Evolutionary conservation across 37 sponge, comb jelly and placozoan species (phyloP), one percentile per base, ranked within the genome.

Genomic region (Halichondria panicea): DNA sequence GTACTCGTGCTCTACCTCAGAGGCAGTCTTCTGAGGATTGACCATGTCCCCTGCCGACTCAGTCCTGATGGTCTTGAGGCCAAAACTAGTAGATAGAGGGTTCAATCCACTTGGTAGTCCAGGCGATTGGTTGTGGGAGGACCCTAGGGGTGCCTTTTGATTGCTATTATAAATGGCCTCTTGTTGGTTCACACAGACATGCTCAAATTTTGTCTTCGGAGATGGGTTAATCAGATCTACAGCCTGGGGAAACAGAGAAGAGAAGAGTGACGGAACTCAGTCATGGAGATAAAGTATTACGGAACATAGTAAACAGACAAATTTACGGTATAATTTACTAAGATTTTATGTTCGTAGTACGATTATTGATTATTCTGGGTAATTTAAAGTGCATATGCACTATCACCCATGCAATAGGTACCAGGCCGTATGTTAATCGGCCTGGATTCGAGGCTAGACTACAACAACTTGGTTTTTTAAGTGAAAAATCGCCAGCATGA

Each of bases 121-220:
- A 2, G 68, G 56, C 1, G 72, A 37, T 58, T 89, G 90, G 68
- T 86, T 84, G 60, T 86, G 90, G 33, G 87, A 79, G 28, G 46
- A 30, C 1, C 94, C 97, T 36, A 99, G 87, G 13, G 96, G 96
- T 34, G 91, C 88, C 55, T 56, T 95, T 32, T 46, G 48, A 2
- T 86, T 92, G 70, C 82, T 81, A 38, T 43, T 55, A 68, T 99
- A 99, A 37, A 89, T 48, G 30, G n/a, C 32, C 70, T 95, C 96
- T 31, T 80, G 71, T 34, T 70, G 80, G 55, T 93, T 72, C 37
- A 87, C 66, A 42, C 72, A n/a, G 12, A 56, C 30, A 43, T 93
- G 89, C 57, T 89, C 65, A 74, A 90, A 92, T 32, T 72, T 61
- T 19, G 92, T 90, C 60, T 81, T 88, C 9, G 80, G 84, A 5